Conservation (phyloP, 2,888 invertebrate genomes). For the Gortyna flavago region DNA sequence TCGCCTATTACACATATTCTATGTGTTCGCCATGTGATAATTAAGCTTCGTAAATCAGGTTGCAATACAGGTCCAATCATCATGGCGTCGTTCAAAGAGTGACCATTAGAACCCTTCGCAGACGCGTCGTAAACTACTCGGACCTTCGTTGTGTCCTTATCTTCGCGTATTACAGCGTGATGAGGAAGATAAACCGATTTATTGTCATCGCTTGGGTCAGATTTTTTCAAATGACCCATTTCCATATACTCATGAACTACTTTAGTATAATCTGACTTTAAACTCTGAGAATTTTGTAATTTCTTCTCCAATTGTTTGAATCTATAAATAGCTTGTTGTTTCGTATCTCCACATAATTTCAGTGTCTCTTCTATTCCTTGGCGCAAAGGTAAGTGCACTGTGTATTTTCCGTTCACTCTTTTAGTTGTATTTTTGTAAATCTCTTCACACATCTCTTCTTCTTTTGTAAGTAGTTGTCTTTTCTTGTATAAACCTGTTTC, state of each 20-base stretch:
- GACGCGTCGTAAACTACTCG: not conserved
- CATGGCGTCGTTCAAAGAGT: not conserved
- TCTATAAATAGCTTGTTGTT: not conserved
- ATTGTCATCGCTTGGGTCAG: not conserved
- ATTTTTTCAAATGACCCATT: slow-evolving; percentile 2
- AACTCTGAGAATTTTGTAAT: not conserved
- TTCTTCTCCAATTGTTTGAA: no score
- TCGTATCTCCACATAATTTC: not conserved
- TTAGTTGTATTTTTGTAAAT: not conserved
- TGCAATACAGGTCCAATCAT: not conserved
- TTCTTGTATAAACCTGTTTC: not conserved
- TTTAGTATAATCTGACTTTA: not conserved
- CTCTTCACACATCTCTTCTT: not conserved
- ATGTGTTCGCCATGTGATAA: no score
- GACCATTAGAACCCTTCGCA: not conserved
- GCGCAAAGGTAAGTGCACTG: not conserved
- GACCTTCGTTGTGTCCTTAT: no score
- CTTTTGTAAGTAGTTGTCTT: no score
- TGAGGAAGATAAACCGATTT: no score
- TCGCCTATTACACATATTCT: no score
- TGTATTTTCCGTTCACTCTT: not conserved
- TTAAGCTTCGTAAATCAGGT: no score
- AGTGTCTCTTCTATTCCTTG: not conserved
- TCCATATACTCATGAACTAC: not conserved
- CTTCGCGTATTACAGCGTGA: no score